Percentiles rank a stretch among this genome's conserved stretches.
phyloP scores from a whole-genome alignment of 2,113 vertebrate species.

The Edolisoma coerulescens region DNA sequence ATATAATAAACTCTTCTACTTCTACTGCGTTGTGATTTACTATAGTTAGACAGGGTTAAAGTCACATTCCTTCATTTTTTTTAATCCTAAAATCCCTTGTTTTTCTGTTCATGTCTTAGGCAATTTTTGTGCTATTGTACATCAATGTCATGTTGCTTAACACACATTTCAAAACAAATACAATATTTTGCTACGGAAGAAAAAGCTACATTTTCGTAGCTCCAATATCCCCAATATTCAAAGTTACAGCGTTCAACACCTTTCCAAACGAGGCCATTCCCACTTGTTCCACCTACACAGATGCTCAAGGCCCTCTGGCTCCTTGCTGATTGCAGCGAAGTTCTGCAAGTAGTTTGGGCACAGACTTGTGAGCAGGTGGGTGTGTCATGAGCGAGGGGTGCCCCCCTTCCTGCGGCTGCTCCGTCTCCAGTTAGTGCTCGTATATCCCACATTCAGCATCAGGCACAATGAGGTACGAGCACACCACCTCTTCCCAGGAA shows the following conservation, averaged over 20 bases:
- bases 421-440: background rate
- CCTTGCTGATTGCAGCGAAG: background rate
- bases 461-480: conserved; percentile 3
- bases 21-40: background rate
- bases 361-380: background rate
- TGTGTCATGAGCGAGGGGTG: background rate
- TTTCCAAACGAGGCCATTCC: background rate
- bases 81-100: conserved; percentile 51
- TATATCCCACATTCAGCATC: background rate
- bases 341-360: conserved; percentile 30
- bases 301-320: background rate
- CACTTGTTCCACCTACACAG: background rate
- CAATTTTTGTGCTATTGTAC: conserved; percentile 39
- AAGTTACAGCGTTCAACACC: conserved; percentile 24
- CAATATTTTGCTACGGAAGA: conserved; percentile 49
- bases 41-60: background rate
- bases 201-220: conserved; percentile 50
- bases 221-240: conserved; percentile 53
- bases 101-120: conserved; percentile 10
- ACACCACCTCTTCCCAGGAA: background rate
- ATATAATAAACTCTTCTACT: background rate
- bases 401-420: background rate
- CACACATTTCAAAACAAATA: conserved; percentile 51
- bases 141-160: conserved; percentile 21
- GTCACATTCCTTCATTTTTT: conserved; percentile 41